A percentile compares a stretch with the other conserved stretches of the same genome.
Evolutionary conservation across 2,888 invertebrate genomes (phyloP).

Genomic region (Microdon myrmicae): DNA sequence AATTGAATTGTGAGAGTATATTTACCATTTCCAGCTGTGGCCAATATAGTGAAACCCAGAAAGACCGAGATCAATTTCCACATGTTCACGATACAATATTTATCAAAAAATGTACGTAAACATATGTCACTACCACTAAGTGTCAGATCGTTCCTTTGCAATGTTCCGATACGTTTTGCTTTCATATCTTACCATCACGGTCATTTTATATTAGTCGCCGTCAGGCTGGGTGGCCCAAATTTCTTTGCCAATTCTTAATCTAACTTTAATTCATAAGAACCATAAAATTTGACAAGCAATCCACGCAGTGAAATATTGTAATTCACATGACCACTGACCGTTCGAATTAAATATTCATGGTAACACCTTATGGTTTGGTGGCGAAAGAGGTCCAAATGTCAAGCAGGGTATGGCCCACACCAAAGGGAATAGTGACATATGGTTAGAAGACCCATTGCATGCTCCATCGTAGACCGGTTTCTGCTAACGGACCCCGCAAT

Average conservation of each 20-base stretch:
- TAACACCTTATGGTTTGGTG: no score
- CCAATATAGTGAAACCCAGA: slow-evolving; percentile 1
- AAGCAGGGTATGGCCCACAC: no score
- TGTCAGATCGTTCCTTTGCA: slow-evolving; percentile 15
- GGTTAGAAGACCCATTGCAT: no score
- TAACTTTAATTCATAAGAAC: not conserved
- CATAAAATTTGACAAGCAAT: no score
- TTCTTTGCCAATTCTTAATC: not conserved
- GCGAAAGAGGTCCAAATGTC: slow-evolving; percentile 1
- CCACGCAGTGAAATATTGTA: no score
- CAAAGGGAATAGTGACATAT: no score
- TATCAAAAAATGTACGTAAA: slow-evolving; percentile 1
- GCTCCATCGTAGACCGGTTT: no score
- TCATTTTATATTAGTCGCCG: slow-evolving; percentile 30
- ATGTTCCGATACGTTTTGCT: slow-evolving; percentile 20
- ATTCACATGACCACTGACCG: no score
- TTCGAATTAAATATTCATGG: no score
- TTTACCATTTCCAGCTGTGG: slow-evolving; percentile 14
- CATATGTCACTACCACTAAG: not conserved
- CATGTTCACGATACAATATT: slow-evolving; percentile 3
- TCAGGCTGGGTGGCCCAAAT: slow-evolving; percentile 10
- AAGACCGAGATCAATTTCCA: not conserved
- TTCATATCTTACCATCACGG: slow-evolving; percentile 1
- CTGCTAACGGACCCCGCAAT: no score
- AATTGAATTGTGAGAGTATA: not conserved